Evolutionary conservation across 2,888 invertebrate species (phyloP).

Genomic region (Trichogramma evanescens): DNA sequence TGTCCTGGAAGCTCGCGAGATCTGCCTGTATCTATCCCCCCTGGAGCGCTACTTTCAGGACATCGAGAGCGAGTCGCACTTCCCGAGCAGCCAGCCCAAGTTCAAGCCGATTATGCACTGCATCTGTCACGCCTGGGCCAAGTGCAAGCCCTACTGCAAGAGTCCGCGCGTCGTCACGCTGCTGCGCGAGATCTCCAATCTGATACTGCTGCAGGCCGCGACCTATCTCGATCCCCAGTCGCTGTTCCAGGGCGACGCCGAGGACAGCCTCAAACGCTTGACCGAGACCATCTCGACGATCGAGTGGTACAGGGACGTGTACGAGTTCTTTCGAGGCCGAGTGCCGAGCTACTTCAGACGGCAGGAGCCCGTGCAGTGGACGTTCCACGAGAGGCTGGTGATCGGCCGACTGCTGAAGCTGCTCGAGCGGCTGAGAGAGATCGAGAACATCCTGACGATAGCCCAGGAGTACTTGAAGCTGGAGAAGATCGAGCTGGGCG

Average conservation of each 20-base stretch:
- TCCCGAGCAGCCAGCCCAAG: conserved; percentile 55
- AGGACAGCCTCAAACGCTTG: conserved; percentile 62
- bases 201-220: conserved; percentile 68
- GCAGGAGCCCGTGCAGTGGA: conserved; percentile 58
- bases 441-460: conserved; percentile 62
- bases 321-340: conserved; percentile 52
- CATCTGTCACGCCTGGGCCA: conserved; percentile 77
- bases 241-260: conserved; percentile 80
- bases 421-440: conserved; percentile 56
- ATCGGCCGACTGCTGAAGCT: conserved; percentile 63
- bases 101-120: conserved; percentile 70
- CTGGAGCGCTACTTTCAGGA: conserved; percentile 62
- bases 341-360: conserved; percentile 53
- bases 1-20: conserved; percentile 77
- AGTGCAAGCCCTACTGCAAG: conserved; percentile 69
- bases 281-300: conserved; percentile 49
- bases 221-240: conserved; percentile 69
- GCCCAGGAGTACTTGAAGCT: conserved; percentile 77
- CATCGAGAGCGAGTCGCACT: conserved; percentile 61
- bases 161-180: conserved; percentile 59
- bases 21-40: conserved; percentile 71
- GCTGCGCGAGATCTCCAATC: conserved; percentile 71
- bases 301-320: conserved; percentile 52
- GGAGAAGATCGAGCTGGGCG: conserved; percentile 78
- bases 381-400: conserved; percentile 65